phyloP scores from a whole-genome alignment of 2,113 vertebrate genomes.

The Martes martes region DNA sequence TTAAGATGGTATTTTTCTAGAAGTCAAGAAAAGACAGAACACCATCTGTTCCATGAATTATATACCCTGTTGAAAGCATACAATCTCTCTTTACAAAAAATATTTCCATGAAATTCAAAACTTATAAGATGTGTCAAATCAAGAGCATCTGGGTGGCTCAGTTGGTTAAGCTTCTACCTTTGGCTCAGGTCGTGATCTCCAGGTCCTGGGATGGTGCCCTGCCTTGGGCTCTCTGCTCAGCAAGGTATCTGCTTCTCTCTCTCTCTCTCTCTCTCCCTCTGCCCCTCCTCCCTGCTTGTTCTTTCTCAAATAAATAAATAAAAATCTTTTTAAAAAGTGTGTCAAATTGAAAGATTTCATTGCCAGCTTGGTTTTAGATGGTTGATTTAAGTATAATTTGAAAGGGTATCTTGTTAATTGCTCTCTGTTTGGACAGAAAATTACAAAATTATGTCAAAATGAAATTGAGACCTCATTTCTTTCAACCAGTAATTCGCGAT shows the following conservation, averaged over 20 bases:
- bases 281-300: not conserved
- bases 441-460: not conserved
- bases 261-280: not conserved
- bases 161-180: not conserved
- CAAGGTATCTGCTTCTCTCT: not conserved
- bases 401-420: not conserved
- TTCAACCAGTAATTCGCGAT: not conserved
- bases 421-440: not conserved
- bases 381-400: not conserved
- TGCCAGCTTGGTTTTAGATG: constrained; percentile 2
- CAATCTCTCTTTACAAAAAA: not conserved
- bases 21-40: not conserved
- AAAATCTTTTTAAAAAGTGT: not conserved
- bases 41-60: not conserved
- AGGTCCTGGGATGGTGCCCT: not conserved
- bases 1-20: not conserved
- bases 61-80: not conserved
- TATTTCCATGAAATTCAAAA: not conserved
- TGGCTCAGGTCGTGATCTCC: not conserved
- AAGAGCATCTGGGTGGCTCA: not conserved
- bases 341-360: not conserved
- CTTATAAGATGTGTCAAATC: not conserved
- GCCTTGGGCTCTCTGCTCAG: not conserved
- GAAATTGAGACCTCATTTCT: not conserved
- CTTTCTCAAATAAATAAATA: not conserved